A percentile compares a stretch with the other conserved stretches of the same genome.
Conservation (phyloP, 2,113 vertebrate species). For the Rhinolophus ferrumequinum region DNA sequence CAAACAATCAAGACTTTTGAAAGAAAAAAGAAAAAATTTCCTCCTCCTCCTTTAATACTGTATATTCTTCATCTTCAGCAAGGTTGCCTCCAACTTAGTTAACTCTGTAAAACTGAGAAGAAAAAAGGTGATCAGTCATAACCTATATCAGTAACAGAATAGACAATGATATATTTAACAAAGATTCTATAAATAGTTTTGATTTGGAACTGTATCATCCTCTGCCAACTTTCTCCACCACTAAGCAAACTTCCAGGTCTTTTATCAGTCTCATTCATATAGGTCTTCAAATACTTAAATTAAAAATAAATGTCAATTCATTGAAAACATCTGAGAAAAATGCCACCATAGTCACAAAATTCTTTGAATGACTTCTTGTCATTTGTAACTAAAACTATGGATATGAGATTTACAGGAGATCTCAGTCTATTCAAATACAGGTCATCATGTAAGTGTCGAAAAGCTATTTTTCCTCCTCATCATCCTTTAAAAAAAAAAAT, state of each 20-base stretch:
- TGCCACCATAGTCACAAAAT: neutral
- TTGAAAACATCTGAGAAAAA: slow-evolving; percentile 37
- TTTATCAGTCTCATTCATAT: neutral
- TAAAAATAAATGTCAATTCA: slow-evolving; percentile 33
- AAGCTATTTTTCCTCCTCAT: neutral
- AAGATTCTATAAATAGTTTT: neutral
- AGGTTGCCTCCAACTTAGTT: slow-evolving; percentile 55
- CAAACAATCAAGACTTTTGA: slow-evolving; percentile 23
- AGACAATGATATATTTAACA: neutral
- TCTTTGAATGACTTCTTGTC: slow-evolving; percentile 11
- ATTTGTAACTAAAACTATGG: slow-evolving; percentile 24
- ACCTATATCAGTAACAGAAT: neutral
- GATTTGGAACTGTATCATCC: neutral
- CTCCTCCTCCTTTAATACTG: slow-evolving; percentile 71
- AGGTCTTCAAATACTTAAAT: slow-evolving; percentile 44
- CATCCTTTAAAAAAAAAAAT: neutral
- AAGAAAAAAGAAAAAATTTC: slow-evolving; percentile 43
- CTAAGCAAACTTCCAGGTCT: neutral
- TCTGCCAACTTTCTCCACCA: slow-evolving; percentile 45
- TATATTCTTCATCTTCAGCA: slow-evolving; percentile 76
- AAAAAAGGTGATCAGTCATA: slow-evolving; percentile 27
- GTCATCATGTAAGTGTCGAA: neutral
- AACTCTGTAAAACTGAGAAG: slow-evolving; percentile 63
- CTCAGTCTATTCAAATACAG: neutral
- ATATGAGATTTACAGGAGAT: neutral